Conservation (phyloP, 2,888 invertebrate species). For the Sacculina carcini region DNA sequence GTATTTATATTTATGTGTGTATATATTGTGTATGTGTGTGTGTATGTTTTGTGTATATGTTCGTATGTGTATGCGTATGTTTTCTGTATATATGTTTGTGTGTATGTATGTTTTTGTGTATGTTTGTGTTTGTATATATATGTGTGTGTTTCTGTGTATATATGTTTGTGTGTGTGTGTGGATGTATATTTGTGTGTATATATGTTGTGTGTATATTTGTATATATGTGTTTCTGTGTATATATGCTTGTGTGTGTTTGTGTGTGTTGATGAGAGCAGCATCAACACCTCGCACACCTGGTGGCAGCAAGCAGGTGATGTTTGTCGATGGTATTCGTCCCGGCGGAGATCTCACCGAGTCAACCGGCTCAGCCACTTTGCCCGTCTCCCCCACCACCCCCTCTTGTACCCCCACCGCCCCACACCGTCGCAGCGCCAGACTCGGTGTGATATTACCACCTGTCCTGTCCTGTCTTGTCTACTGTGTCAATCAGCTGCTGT, state of each 20-base stretch:
- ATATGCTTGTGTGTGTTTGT: too few species aligned
- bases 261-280: too few species aligned
- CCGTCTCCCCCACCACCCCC: neutral
- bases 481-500: too few species aligned
- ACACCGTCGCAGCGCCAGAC: neutral
- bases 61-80: neutral
- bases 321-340: slow-evolving; percentile 64
- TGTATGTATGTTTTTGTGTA: neutral
- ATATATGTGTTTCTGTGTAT: too few species aligned
- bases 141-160: neutral
- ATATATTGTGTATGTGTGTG: neutral
- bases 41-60: neutral
- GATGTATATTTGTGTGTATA: too few species aligned
- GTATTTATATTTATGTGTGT: neutral
- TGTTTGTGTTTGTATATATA: neutral
- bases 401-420: neutral
- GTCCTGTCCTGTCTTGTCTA: too few species aligned
- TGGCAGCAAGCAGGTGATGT: slow-evolving; percentile 42
- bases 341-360: slow-evolving; percentile 59
- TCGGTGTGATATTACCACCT: too few species aligned
- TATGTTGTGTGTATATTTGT: too few species aligned
- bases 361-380: slow-evolving; percentile 17
- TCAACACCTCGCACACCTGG: slow-evolving; percentile 12
- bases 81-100: neutral
- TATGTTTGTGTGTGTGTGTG: too few species aligned